Percentiles rank a stretch among this genome's conserved stretches.
These are phyloP conservation scores for Notiomystis cincta DNA, from an alignment of 2,113 vertebrate genomes.

Conservation along the genomic window DNA sequence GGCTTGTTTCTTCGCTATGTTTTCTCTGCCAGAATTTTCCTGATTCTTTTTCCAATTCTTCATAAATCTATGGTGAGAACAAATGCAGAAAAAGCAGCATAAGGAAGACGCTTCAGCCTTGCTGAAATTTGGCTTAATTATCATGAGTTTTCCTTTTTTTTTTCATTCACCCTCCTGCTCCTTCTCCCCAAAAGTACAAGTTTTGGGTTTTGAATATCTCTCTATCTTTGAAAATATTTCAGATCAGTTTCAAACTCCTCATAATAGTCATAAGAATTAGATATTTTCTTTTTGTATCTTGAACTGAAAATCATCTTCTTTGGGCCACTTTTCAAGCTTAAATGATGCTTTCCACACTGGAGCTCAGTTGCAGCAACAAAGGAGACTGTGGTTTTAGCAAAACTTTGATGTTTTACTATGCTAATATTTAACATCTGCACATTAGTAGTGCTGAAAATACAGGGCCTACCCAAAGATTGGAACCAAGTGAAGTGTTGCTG, in stretches of 20 bases:
- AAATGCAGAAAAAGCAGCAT: slow-evolving; percentile 63
- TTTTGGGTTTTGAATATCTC: slow-evolving; percentile 8
- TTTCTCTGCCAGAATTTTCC: slow-evolving; percentile 64
- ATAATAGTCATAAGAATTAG: neutral
- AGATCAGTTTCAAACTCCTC: neutral
- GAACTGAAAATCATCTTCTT: neutral
- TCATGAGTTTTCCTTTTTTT: slow-evolving; percentile 17
- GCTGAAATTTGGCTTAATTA: slow-evolving; percentile 61
- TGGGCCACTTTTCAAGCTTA: neutral
- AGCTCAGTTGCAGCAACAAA: neutral
- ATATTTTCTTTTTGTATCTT: neutral
- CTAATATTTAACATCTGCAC: neutral
- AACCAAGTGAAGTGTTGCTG: neutral
- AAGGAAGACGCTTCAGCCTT: slow-evolving; percentile 51
- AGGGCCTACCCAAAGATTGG: neutral
- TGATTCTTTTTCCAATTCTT: slow-evolving; percentile 57
- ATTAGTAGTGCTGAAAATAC: neutral
- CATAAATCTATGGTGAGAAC: slow-evolving; percentile 59
- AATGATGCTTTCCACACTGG: neutral
- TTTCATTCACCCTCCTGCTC: slow-evolving; percentile 44
- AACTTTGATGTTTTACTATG: neutral
- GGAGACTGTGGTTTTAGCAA: neutral
- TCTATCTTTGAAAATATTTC: slow-evolving; percentile 16
- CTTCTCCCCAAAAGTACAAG: slow-evolving; percentile 33
- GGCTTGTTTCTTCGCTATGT: slow-evolving; percentile 33